Evolutionary conservation across 2,888 invertebrate genomes (phyloP), one percentile per base, ranked within the genome.

Genomic region (Microdon myrmicae): DNA sequence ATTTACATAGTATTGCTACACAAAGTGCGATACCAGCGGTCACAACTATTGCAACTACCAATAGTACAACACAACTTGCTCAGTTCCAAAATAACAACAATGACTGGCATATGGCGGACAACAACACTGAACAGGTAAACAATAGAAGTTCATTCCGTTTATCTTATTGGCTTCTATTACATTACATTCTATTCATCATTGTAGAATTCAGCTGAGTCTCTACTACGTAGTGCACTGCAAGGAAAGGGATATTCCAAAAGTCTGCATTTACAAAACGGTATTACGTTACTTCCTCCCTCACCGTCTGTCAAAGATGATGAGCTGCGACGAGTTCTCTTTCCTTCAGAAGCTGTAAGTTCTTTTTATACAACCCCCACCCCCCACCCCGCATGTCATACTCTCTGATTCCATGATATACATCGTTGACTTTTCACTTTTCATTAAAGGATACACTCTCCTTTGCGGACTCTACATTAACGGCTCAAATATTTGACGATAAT

Each of bases 171-270:
- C 6, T 7, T 19, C 20, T 7, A 35, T 22, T n/a, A 19, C 9
- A 8, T 32, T 4, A 9, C 3, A n/a, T n/a, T n/a, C n/a, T 25
- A 8, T 10, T 8, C 41, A 9, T 39, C 6, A 35, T 59, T 39
- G 81, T 43, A 80, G 72, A 78, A 78, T 29, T 75, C 79, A 3
- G 79, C 89, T 12, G 92, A 92, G 74, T 92, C 92, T 19, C 80
- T 93, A 67, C 79, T 93, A 67, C 83, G 92, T 70, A 92, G 88
- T 75, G 92, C 92, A 6, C 83, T 93, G 67, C 92, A 92, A 77
- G 92, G 92, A 32, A 92, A 92, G 82, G 85, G 85, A 56, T 71
- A 81, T 72, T 73, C 75, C 51, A 80, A 80, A 68, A 79, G 79
- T 1, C 53, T 79, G 14, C 77, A 78, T 29, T 72, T 79, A 73